Base-by-base conservation (phyloP, 2,797 vertebrate genomes). In the Paratrypauchen microcephalus region DNA sequence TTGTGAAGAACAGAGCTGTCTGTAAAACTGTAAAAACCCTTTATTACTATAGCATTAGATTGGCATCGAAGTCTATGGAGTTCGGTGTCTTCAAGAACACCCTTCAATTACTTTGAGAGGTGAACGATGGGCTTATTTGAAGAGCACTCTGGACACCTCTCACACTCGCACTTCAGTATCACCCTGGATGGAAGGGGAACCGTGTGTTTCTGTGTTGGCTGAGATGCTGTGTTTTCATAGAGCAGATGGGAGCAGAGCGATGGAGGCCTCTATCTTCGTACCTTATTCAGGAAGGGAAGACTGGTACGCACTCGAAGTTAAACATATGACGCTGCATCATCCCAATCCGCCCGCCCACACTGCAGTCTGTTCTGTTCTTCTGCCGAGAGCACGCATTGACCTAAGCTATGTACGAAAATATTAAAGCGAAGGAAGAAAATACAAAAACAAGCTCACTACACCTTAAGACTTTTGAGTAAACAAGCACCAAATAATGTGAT, bases 231-330 rank as follows among this genome's bases (percentile, higher is more conserved):
- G 47, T 65, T 72, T 63, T 45, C 18, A 28, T 73, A 45, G 16
- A 68, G 30, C 45, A 66, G 71, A 64, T 66, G 26, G 68, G 68
- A 48, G 47, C 23, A 39, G 18, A 26, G 8, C 56, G 45, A 32
- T 23, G 23, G 61, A 58, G 68, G 63, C 68, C 19, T 45, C 56
- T 7, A 12, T 65, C n/a, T 48, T n/a, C 4, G 57, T 48, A 48
- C n/a, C 47, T 45, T 45, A 59, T 50, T 56, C 30, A 67, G 70
- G 32, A 24, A 58, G 23, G 47, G 0, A 8, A 23, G 57, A 18
- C 32, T 47, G 71, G 21, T 36, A 36, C 7, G 12, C 66, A 52
- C 5, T 23, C 52, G 67, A 72, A 28, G 30, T 50, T 67, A 21
- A 28, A 73, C 56, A 60, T 55, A 63, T 45, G 26, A 66, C n/a